Percentiles rank a stretch among this genome's conserved stretches.
phyloP scores from a whole-genome alignment of 2,888 invertebrate genomes.

The Pseudococcus viburni region DNA sequence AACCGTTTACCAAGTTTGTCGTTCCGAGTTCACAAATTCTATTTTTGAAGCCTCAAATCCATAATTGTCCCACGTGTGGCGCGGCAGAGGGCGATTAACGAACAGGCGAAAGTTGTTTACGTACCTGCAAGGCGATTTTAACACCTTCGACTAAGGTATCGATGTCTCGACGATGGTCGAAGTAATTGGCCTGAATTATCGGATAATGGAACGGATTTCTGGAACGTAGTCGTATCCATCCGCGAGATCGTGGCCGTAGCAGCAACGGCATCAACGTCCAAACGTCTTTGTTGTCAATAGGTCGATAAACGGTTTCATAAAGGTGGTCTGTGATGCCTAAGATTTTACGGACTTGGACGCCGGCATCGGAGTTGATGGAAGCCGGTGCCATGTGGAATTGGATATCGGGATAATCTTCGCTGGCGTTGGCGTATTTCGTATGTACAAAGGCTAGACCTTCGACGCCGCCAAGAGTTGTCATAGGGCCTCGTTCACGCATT shows the following conservation, averaged over 20 bases:
- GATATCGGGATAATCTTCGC: constrained; percentile 87
- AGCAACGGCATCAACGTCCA: constrained; percentile 91
- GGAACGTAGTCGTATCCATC: constrained; percentile 80
- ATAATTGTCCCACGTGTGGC: too few species aligned
- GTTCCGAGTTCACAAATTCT: too few species aligned
- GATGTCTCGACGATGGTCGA: constrained; percentile 84
- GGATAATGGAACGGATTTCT: constrained; percentile 91
- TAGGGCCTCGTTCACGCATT: constrained; percentile 83
- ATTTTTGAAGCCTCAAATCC: too few species aligned
- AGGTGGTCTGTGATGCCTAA: constrained; percentile 85
- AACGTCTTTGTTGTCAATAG: constrained; percentile 83
- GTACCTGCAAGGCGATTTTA: constrained; percentile 69
- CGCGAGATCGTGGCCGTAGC: constrained; percentile 84
- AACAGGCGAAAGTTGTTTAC: neutral
- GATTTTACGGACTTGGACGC: constrained; percentile 81
- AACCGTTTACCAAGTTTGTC: too few species aligned
- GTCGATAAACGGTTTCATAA: constrained; percentile 84
- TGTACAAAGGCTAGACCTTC: constrained; percentile 91
- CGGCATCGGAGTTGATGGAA: constrained; percentile 82
- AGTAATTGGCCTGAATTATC: constrained; percentile 92
- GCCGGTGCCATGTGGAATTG: constrained; percentile 95
- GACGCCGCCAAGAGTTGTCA: constrained; percentile 89
- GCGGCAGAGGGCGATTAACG: neutral
- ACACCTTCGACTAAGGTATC: constrained; percentile 85
- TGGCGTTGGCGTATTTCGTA: constrained; percentile 84